phyloP scores from a whole-genome alignment of 2,113 vertebrate genomes.

The Cyanoramphus novaezelandiae region DNA sequence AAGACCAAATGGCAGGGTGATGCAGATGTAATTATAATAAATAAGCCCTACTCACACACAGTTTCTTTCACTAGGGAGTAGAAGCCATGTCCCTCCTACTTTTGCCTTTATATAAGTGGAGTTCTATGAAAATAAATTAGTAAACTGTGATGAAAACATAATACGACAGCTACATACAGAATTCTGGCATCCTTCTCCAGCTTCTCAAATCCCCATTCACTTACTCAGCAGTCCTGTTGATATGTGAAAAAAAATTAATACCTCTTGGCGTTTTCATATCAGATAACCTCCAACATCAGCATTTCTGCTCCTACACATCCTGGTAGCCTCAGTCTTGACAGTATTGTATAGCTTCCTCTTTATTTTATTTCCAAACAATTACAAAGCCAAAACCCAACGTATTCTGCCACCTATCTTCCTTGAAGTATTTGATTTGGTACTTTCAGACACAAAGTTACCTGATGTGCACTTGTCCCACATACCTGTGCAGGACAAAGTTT shows the following conservation, averaged over 20 bases:
- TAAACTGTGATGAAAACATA: not conserved
- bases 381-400: not conserved
- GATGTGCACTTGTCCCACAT: not conserved
- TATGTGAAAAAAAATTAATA: not conserved
- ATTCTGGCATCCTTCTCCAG: not conserved
- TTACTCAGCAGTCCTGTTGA: not conserved
- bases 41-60: not conserved
- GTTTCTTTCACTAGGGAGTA: not conserved
- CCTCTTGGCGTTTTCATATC: not conserved
- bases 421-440: not conserved
- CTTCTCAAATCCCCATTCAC: not conserved
- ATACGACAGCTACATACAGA: not conserved
- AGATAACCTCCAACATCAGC: not conserved
- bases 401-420: not conserved
- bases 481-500: not conserved
- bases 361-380: not conserved
- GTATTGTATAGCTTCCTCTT: not conserved
- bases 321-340: not conserved
- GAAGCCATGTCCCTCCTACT: not conserved
- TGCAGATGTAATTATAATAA: not conserved
- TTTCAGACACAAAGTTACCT: not conserved
- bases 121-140: not conserved
- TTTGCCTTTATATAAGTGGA: not conserved
- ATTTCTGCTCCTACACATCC: not conserved
- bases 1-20: conserved; percentile 25